Base-by-base conservation (phyloP, 2,888 invertebrate species). In the Octonoba sinensis region DNA sequence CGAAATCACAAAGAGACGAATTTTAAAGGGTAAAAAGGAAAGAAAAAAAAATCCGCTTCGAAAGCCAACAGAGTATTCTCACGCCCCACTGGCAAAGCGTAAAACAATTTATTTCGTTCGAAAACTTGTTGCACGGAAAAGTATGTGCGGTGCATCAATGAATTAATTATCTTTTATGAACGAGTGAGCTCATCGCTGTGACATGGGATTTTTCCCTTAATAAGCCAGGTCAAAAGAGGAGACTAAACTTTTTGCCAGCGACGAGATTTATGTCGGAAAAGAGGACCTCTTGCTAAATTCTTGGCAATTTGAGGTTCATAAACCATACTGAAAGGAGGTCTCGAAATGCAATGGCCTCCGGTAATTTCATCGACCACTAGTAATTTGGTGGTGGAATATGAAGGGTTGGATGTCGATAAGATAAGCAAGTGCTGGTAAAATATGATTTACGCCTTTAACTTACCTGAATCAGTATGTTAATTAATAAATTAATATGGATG, bases 81-180 rank as follows among this genome's bases (percentile, higher is more conserved):
- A 76, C 76, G 76, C 76, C 76, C 69, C 54, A 46, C 47, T 56
- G 56, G n/a, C 44, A 69, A 76, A 70, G 76, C 76, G 76, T 69
- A 76, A 76, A 76, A 76, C 76, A 76, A 76, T 76, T 76, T 70
- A 44, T 59, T 62, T 51, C 60, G 54, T 70, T 60, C 1, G 0
- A n/a, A 44, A 47, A 67, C 57, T 67, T 75, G 59, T 75, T 75
- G 67, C 66, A 59, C 47, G 67, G 65, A 36, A 54, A 51, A 18
- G 15, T 3, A 59, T 20, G 24, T 57, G 65, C 27, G 57, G 56
- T 47, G n/a, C 65, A 36, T 67, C 67, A 18, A 67, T 59, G 67
- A 75, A 67, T 75, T 67, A 75, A 75, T 75, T 75, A 67, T 56
- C 57, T 24, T 22, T 27, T 20, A 70, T 46, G 70, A 69, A 49